These are phyloP conservation scores for Acleris laterana DNA, from an alignment of 2,888 invertebrate genomes.

Conservation along the genomic window DNA sequence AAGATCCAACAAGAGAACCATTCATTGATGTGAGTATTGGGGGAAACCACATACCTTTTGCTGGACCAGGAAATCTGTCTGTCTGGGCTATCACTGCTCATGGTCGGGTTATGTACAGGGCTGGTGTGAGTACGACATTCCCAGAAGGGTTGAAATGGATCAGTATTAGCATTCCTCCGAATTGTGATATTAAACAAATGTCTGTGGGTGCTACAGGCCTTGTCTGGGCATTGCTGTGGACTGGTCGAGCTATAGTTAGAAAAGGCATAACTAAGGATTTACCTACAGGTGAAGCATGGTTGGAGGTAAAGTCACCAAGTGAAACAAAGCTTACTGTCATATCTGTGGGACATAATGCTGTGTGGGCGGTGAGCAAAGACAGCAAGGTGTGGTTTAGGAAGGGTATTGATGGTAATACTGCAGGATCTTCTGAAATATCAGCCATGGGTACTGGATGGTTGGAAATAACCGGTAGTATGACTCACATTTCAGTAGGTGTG, in stretches of 20 bases:
- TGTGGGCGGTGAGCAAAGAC: constrained; percentile 93
- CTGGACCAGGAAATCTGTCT: constrained; percentile 88
- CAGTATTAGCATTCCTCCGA: constrained; percentile 89
- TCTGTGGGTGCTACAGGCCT: constrained; percentile 94
- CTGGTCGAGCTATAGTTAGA: constrained; percentile 92
- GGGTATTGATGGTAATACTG: constrained; percentile 87
- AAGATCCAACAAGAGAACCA: constrained; percentile 96
- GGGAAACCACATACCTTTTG: constrained; percentile 92
- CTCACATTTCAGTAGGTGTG: constrained; percentile 91
- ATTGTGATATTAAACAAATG: constrained; percentile 93
- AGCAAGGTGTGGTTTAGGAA: constrained; percentile 95
- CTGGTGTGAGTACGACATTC: constrained; percentile 90
- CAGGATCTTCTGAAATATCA: constrained; percentile 89
- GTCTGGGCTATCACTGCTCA: constrained; percentile 98
- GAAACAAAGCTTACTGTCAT: constrained; percentile 89
- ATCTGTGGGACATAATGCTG: constrained; percentile 91
- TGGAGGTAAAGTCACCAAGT: constrained; percentile 90
- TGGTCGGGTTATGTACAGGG: constrained; percentile 94
- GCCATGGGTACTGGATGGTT: constrained; percentile 94
- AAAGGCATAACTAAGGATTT: constrained; percentile 92
- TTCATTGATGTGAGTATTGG: constrained; percentile 96
- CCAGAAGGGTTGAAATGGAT: constrained; percentile 96
- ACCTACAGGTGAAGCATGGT: constrained; percentile 89
- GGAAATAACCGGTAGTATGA: constrained; percentile 94
- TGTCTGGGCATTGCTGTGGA: constrained; percentile 94